Conservation (phyloP, 2,113 vertebrate genomes). For the Indicator maculatus region DNA sequence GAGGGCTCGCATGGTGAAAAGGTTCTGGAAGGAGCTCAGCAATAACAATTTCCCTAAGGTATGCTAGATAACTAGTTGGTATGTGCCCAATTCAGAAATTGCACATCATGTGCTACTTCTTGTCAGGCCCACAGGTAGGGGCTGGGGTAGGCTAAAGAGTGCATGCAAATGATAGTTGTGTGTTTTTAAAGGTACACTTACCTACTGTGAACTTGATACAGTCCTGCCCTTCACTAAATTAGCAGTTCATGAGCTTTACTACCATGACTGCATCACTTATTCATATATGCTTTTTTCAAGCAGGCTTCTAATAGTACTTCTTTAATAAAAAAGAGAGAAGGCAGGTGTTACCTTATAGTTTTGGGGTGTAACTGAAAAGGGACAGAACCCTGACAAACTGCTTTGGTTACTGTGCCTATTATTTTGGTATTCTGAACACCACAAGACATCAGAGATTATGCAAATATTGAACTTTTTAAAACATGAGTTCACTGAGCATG, state of each 20-base stretch:
- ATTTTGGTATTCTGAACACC: neutral
- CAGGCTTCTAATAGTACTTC: neutral
- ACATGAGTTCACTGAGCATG: neutral
- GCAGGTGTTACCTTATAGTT: neutral
- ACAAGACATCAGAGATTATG: neutral
- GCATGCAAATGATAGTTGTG: neutral
- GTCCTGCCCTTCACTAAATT: neutral
- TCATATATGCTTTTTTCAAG: neutral
- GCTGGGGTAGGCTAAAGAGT: neutral
- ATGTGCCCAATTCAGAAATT: neutral
- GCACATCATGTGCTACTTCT: neutral
- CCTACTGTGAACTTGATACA: neutral
- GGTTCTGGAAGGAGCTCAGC: neutral
- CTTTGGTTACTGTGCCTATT: neutral
- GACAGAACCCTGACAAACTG: neutral
- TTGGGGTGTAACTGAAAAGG: neutral
- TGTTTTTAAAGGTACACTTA: neutral
- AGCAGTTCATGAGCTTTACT: neutral
- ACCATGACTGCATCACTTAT: neutral
- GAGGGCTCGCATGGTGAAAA: neutral
- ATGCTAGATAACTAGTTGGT: neutral
- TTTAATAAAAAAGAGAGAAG: neutral
- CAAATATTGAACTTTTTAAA: neutral
- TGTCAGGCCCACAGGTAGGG: neutral
- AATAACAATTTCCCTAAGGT: neutral